Percentiles rank a stretch among this genome's conserved stretches.
Conservation (phyloP, 2,113 vertebrate species). For the Myotis davidii region DNA sequence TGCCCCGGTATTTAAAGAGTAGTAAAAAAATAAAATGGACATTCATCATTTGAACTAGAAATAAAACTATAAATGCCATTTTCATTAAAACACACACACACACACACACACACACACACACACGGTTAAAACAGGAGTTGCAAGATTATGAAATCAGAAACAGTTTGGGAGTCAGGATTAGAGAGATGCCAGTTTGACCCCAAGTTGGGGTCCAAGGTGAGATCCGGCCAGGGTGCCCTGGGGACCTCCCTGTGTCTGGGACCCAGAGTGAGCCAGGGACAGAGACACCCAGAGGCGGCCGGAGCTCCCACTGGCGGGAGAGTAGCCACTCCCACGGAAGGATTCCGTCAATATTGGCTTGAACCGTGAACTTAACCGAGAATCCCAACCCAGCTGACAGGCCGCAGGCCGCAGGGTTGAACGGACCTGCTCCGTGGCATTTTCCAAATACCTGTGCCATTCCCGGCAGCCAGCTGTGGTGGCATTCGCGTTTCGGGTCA, state of each 20-base stretch:
- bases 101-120: neutral
- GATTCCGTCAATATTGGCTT: neutral
- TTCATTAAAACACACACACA: neutral
- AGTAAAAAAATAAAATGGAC: neutral
- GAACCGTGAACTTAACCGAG: neutral
- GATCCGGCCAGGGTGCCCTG: neutral
- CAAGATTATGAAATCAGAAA: neutral
- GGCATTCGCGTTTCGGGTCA: neutral
- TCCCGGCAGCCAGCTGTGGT: neutral
- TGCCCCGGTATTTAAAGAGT: neutral
- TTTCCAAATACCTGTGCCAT: conserved; percentile 53
- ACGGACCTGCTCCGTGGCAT: conserved; percentile 49
- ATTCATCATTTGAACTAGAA: neutral
- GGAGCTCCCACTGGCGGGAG: fast-evolving
- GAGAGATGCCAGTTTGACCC: fast-evolving
- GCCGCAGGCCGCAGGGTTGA: neutral
- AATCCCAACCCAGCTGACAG: neutral
- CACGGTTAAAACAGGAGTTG: neutral
- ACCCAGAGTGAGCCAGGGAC: neutral
- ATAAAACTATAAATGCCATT: neutral
- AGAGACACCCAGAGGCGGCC: neutral
- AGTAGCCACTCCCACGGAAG: neutral
- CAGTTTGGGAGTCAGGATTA: neutral
- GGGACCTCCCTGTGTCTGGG: neutral
- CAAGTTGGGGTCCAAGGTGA: neutral